phyloP scores from a whole-genome alignment of 1,140 invertebrate genomes.

The Nymphalis io region DNA sequence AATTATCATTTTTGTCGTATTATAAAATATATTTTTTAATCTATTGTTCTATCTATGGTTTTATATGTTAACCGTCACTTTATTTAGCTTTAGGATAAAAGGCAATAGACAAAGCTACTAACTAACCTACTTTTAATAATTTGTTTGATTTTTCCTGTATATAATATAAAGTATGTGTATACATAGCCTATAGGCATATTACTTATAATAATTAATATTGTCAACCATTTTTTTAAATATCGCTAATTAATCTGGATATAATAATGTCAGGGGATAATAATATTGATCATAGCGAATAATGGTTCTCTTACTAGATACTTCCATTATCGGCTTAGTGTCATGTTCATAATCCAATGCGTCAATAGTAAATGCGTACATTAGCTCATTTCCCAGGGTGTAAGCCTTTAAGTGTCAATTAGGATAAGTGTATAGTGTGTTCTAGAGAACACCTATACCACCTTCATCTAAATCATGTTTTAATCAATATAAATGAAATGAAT shows the following conservation, averaged over 20 bases:
- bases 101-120: too few relatives aligned
- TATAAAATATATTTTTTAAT: too few relatives aligned
- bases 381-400: slow-evolving; percentile 54
- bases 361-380: slow-evolving; percentile 55
- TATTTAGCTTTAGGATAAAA: too few relatives aligned
- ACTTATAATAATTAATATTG: neutral
- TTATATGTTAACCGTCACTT: too few relatives aligned
- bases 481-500: slow-evolving; percentile 8
- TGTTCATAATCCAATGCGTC: slow-evolving; percentile 46
- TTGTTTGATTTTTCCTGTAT: too few relatives aligned
- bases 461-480: slow-evolving; percentile 23
- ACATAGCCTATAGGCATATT: neutral
- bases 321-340: slow-evolving; percentile 42
- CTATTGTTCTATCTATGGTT: too few relatives aligned
- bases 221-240: neutral
- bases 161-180: too few relatives aligned
- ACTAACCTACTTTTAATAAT: too few relatives aligned
- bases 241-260: neutral
- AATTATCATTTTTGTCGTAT: too few relatives aligned
- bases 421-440: slow-evolving; percentile 44
- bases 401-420: slow-evolving; percentile 56
- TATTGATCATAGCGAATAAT: slow-evolving; percentile 17
- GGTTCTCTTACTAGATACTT: slow-evolving; percentile 34
- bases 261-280: neutral
- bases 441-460: slow-evolving; percentile 12